Evolutionary conservation across 1,140 invertebrate genomes (phyloP), one percentile per base, ranked within the genome.

Genomic region (Oryzaephilus surinamensis): DNA sequence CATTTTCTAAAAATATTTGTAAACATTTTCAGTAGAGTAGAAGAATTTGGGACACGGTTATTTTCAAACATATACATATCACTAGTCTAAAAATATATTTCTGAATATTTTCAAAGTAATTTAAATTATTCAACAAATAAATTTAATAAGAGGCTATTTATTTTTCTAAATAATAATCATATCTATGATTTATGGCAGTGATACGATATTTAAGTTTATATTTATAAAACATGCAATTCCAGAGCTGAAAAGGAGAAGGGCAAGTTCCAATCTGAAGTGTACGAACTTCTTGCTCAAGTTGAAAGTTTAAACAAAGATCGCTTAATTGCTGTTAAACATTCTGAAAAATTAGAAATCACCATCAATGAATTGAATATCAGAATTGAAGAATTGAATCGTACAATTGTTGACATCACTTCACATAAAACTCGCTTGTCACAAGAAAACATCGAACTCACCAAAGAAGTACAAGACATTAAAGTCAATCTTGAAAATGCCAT

Each of bases 251-350:
- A 96, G 65, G 93, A 97, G 63, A 96, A 94, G 69, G 71, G 80
- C 54, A 94, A 94, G 71, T 91, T 95, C 72, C 91, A 96, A 69
- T 77, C 85, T 57, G 93, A 97, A 73, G 84, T 96, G 18, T 95
- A 93, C 69, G 92, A 97, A 67, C 74, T 96, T 45, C 74, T 95
- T 57, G 77, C 90, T 46, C 92, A 95, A 72, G 76, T 95, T 54
- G 93, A 97, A 66, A 79, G 74, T 52, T 74, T 86, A 51, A 91
- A 81, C 67, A 95, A 95, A 67, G 93, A 97, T 57, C 90, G 87
- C 69, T 60, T 90, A 46, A 71, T 83, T 45, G 79, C 81, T 41
- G 70, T 81, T 40, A 96, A 95, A 69, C 83, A 83, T 41, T 79
- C 85, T 41, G 91, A 95, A 66, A 91, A 82, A 64, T 71, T 95